phyloP scores from a whole-genome alignment of 2,113 vertebrate species.

The Neofelis nebulosa region DNA sequence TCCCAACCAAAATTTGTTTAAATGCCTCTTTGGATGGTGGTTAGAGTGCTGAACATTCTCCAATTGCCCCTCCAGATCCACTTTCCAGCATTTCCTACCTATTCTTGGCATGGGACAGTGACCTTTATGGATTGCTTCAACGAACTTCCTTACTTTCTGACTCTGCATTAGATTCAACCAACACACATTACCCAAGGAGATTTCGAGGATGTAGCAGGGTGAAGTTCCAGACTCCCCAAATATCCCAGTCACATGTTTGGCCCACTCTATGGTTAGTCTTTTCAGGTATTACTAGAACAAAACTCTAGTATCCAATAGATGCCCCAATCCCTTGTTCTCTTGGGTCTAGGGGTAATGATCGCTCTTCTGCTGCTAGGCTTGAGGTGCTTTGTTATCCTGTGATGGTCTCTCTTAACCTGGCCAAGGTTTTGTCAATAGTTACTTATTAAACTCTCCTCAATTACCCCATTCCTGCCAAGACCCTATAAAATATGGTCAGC shows the following conservation, averaged over 20 bases:
- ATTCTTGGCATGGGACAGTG: not conserved
- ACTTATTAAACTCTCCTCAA: not conserved
- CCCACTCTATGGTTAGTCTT: not conserved
- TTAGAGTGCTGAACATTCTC: not conserved
- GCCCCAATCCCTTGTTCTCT: not conserved
- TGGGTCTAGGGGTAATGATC: not conserved
- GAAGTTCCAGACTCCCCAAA: not conserved
- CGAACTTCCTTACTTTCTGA: not conserved
- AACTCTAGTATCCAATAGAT: not conserved
- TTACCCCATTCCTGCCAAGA: not conserved
- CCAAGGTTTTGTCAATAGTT: not conserved
- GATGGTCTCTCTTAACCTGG: not conserved
- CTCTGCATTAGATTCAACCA: not conserved
- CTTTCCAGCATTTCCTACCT: not conserved
- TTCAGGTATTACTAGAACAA: not conserved
- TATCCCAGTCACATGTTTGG: not conserved
- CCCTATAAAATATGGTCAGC: not conserved
- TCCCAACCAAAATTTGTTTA: not conserved
- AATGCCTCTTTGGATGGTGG: not conserved
- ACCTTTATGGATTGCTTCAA: not conserved
- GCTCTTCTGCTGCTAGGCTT: not conserved
- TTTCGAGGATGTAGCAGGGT: fast-evolving
- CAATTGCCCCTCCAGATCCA: not conserved
- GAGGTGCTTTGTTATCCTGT: not conserved
- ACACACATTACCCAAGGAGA: not conserved